Evolutionary conservation across 1,140 invertebrate species (phyloP).

Genomic region (Cepaea nemoralis): DNA sequence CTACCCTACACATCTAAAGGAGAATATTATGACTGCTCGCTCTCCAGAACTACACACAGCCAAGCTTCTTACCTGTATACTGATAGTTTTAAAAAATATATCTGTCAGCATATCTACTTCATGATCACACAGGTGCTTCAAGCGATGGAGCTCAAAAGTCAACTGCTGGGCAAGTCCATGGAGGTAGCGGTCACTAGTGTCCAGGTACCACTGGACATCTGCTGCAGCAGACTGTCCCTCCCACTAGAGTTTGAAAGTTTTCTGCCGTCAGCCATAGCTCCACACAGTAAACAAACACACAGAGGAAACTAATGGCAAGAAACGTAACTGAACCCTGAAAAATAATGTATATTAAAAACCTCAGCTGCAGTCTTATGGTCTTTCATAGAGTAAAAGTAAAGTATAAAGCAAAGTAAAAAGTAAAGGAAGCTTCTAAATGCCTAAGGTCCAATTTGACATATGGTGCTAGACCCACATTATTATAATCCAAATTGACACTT

Average conservation of each 20-base stretch:
- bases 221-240: conserved; percentile 56
- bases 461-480: too few relatives aligned
- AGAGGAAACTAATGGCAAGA: conserved; percentile 40
- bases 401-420: too few relatives aligned
- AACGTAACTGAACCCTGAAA: conserved; percentile 18
- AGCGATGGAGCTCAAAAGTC: conserved; percentile 18
- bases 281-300: conserved; percentile 56
- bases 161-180: conserved; percentile 33
- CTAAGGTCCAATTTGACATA: too few relatives aligned
- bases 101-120: conserved; percentile 36
- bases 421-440: too few relatives aligned
- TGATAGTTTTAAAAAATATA: conserved; percentile 34
- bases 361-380: too few relatives aligned
- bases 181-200: conserved; percentile 40
- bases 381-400: too few relatives aligned
- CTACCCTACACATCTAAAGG: too few relatives aligned
- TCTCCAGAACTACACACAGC: too few relatives aligned
- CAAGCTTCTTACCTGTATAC: conserved; percentile 29
- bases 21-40: too few relatives aligned
- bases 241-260: conserved; percentile 56
- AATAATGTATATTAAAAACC: too few relatives aligned
- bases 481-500: too few relatives aligned
- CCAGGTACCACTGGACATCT: conserved; percentile 50
- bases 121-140: conserved; percentile 27
- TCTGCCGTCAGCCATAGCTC: conserved; percentile 58